Evolutionary conservation across 2,888 invertebrate species (phyloP).

Genomic region (Ophion ellenae): DNA sequence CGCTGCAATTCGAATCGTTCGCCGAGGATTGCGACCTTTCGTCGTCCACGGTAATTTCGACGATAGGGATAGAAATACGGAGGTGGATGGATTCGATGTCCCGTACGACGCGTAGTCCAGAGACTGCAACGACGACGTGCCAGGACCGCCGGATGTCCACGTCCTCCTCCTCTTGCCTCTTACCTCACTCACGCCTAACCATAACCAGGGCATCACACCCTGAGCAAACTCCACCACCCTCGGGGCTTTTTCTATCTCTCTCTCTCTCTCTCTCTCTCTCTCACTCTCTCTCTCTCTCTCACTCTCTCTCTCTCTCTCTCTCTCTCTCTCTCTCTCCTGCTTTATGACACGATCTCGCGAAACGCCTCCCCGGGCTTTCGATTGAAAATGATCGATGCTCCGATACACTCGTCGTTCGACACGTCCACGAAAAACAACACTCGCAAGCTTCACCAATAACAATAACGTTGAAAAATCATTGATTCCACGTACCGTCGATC

Average conservation of each 20-base stretch:
- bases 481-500: slow-evolving; percentile 9
- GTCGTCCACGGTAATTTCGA: slow-evolving; percentile 20
- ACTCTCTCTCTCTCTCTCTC: neutral
- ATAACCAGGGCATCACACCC: slow-evolving; percentile 82
- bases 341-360: slow-evolving; percentile 3
- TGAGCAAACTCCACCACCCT: slow-evolving; percentile 65
- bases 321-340: too few relatives aligned
- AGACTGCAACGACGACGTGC: slow-evolving; percentile 61
- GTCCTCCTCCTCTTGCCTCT: slow-evolving; percentile 79
- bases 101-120: slow-evolving; percentile 53
- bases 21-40: neutral
- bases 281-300: neutral
- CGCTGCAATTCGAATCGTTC: neutral
- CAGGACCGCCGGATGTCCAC: slow-evolving; percentile 67
- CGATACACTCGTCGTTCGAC: slow-evolving; percentile 11
- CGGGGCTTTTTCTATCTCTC: slow-evolving; percentile 39
- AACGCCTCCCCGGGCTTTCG: slow-evolving; percentile 4
- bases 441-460: slow-evolving; percentile 40
- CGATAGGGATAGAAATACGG: slow-evolving; percentile 24
- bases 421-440: slow-evolving; percentile 25
- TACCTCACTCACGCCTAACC: slow-evolving; percentile 82
- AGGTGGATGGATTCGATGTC: slow-evolving; percentile 42
- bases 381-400: slow-evolving; percentile 1
- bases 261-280: slow-evolving; percentile 10
- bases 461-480: neutral